Percentiles rank a stretch among this genome's conserved stretches.
Evolutionary conservation across 2,888 invertebrate species (phyloP).

Genomic region (Elegia similella): DNA sequence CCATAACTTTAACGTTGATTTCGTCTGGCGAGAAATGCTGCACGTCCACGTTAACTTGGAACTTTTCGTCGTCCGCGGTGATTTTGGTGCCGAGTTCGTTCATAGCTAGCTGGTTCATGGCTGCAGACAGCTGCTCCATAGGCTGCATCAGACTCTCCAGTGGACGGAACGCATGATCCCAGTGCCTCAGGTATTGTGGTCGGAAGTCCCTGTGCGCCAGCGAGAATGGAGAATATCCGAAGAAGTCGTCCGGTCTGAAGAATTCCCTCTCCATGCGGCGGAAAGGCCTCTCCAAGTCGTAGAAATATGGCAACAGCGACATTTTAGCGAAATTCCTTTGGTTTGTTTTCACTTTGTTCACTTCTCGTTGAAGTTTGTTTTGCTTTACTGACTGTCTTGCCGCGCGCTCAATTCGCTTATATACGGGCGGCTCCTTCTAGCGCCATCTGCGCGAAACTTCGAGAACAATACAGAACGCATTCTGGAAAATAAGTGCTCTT

Average conservation of each 20-base stretch:
- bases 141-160: conserved; percentile 46
- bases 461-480: conserved; percentile 31
- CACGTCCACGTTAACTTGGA: conserved; percentile 87
- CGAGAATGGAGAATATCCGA: conserved; percentile 38
- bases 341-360: neutral
- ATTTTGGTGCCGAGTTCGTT: conserved; percentile 69
- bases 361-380: conserved; percentile 18
- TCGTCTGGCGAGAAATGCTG: conserved; percentile 89
- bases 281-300: conserved; percentile 57
- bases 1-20: conserved; percentile 87
- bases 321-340: conserved; percentile 39
- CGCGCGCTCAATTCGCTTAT: conserved; percentile 27
- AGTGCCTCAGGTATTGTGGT: conserved; percentile 36
- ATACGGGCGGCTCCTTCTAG: conserved; percentile 36
- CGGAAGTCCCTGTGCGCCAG: conserved; percentile 34
- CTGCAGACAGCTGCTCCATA: conserved; percentile 53
- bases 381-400: conserved; percentile 15
- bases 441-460: conserved; percentile 50
- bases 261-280: conserved; percentile 62
- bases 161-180: conserved; percentile 38
- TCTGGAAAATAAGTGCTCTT: conserved; percentile 5
- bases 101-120: conserved; percentile 61
- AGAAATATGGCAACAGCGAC: conserved; percentile 57
- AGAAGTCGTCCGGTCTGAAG: conserved; percentile 37
- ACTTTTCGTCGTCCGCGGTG: conserved; percentile 77